Base-by-base conservation (phyloP, 2,113 vertebrate species). In the Seriola quinqueradiata region DNA sequence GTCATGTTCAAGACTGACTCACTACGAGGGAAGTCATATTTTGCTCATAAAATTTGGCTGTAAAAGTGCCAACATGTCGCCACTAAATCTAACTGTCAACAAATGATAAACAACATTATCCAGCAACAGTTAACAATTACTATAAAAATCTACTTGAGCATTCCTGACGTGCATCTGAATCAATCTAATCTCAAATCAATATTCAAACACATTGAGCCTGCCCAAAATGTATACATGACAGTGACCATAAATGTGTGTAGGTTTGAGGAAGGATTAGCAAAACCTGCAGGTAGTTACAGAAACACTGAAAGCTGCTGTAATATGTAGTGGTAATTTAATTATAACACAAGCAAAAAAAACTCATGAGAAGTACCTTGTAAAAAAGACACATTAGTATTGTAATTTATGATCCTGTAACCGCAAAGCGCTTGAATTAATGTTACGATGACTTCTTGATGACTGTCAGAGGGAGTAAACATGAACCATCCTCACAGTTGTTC, bases 11-110 rank as follows among this genome's bases (percentile, higher is more conserved):
- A 72, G 58, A 57, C 32, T 66, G 61, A 88, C 19, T 80, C 76
- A 77, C 40, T 50, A 12, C 1, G 1, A 58, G 55, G 52, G 21
- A 52, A 83, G 42, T 68, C 54, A 81, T 28, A 58, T 55, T 55
- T 0, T 28, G 66, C 42, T 25, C 46, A 59, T 74, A 59, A 78
- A 68, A 69, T 38, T 38, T 1, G 38, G 46, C 25, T 40, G 40
- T 57, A 61, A 58, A 70, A 86, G 76, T 12, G 8, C 44, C 17
- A 36, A 40, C 36, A 21, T 46, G 74, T 58, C 28, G 16, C 32
- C 38, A 69, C 60, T 74, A 14, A 40, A 89, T 82, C 12, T n/a
- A 66, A 17, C 34, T 21, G 57, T 72, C 66, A 28, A 11, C 36
- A 60, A 61, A 32, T 52, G 3, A 61, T 52, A 25, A 74, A 69